A percentile compares a stretch with the other conserved stretches of the same genome.
Conservation (phyloP, 2,797 vertebrate species). For the Dicrostonyx torquatus region DNA sequence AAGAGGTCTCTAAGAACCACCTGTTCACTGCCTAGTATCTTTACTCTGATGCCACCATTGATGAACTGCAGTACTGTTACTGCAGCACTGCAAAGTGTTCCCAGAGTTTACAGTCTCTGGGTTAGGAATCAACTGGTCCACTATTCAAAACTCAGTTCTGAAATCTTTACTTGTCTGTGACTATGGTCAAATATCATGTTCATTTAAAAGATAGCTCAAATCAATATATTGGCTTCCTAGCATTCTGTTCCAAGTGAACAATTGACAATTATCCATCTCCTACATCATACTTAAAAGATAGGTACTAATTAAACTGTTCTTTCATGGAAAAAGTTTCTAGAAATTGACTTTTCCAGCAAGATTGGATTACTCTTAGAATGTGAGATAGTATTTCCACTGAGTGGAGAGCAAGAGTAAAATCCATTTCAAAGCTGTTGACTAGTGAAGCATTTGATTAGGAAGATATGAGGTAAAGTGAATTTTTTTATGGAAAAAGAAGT, state of each 20-base stretch:
- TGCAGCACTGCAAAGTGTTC: not conserved
- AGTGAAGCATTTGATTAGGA: conserved; percentile 46
- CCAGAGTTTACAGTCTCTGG: not conserved
- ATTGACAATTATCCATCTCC: not conserved
- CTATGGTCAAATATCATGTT: not conserved
- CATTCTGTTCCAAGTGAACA: conserved; percentile 47
- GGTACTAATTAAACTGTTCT: conserved; percentile 8
- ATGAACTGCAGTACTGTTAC: not conserved
- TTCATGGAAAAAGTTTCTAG: conserved; percentile 51
- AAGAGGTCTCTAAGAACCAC: not conserved
- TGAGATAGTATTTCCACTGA: not conserved
- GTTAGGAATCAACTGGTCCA: not conserved
- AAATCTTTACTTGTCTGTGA: conserved; percentile 11
- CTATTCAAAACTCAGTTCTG: conserved; percentile 31
- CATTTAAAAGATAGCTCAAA: not conserved
- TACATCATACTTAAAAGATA: not conserved
- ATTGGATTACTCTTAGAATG: conserved; percentile 4
- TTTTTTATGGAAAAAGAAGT: not conserved
- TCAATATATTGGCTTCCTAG: conserved; percentile 3
- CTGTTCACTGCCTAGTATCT: too few relatives aligned
- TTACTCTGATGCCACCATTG: not conserved
- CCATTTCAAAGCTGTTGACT: not conserved
- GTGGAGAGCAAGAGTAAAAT: not conserved
- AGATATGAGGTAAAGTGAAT: not conserved
- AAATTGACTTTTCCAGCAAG: conserved; percentile 1